These are phyloP conservation scores for Onychostruthus taczanowskii DNA, from an alignment of 2,113 vertebrate genomes.

Conservation along the genomic window DNA sequence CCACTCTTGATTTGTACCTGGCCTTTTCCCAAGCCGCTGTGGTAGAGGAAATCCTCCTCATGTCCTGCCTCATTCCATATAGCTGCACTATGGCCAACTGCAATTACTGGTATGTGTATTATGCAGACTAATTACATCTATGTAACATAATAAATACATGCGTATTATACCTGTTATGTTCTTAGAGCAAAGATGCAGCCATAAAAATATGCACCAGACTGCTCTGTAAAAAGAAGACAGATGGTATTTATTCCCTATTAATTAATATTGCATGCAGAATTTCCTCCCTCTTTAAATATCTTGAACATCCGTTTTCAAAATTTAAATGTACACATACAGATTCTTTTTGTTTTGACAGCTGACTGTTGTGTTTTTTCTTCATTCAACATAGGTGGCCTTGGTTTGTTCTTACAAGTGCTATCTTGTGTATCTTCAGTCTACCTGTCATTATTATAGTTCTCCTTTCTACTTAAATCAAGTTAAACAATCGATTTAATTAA, in stretches of 20 bases:
- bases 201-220: background rate
- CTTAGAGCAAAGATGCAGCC: background rate
- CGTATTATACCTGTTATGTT: background rate
- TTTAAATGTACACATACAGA: background rate
- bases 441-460: background rate
- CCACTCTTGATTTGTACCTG: background rate
- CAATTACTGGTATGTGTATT: background rate
- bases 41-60: background rate
- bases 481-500: background rate
- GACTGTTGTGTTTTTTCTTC: background rate
- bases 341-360: constrained; percentile 3
- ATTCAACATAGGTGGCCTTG: background rate
- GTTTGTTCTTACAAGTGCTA: background rate
- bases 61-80: background rate
- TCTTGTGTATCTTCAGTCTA: background rate
- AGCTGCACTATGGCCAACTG: background rate
- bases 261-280: constrained; percentile 15
- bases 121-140: background rate
- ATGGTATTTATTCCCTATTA: constrained; percentile 41
- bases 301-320: background rate
- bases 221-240: background rate
- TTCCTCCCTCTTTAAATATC: constrained; percentile 8
- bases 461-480: background rate
- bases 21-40: background rate
- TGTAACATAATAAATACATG: background rate